Conservation (phyloP, 2,888 invertebrate genomes). For the Hermodice carunculata region DNA sequence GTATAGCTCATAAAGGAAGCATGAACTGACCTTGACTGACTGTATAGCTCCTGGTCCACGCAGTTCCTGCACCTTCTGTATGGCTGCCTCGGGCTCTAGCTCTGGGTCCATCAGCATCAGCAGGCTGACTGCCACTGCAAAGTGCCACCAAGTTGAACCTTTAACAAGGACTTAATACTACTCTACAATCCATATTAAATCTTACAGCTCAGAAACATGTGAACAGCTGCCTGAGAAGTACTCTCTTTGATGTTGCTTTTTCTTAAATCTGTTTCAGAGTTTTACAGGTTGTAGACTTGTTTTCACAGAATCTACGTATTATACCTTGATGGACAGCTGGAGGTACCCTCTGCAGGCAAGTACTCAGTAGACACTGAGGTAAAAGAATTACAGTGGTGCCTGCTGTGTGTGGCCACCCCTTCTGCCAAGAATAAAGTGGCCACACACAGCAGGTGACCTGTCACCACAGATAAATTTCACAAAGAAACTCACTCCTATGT, state of each 20-base stretch:
- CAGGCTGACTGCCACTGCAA: conserved; percentile 52
- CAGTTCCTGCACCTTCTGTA: conserved; percentile 47
- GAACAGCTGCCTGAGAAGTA: no score
- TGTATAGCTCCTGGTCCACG: conserved; percentile 56
- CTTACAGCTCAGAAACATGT: background rate
- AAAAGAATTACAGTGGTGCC: no score
- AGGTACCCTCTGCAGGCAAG: no score
- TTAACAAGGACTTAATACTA: background rate
- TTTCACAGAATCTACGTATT: no score
- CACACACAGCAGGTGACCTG: no score
- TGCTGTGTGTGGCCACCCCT: no score
- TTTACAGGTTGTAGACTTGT: background rate
- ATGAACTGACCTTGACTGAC: conserved; percentile 52
- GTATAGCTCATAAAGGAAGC: no score
- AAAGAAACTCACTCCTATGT: no score
- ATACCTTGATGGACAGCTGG: no score
- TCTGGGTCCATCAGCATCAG: conserved; percentile 48
- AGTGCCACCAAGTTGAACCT: background rate
- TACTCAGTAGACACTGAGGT: no score
- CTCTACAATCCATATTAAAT: background rate
- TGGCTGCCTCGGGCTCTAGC: conserved; percentile 48
- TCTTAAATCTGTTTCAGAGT: background rate
- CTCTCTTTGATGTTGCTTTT: background rate
- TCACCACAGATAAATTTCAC: no score
- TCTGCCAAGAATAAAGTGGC: no score